Evolutionary conservation across 2,888 invertebrate genomes (phyloP), one percentile per base, ranked within the genome.

Genomic region (Luffia ferchaultella): DNA sequence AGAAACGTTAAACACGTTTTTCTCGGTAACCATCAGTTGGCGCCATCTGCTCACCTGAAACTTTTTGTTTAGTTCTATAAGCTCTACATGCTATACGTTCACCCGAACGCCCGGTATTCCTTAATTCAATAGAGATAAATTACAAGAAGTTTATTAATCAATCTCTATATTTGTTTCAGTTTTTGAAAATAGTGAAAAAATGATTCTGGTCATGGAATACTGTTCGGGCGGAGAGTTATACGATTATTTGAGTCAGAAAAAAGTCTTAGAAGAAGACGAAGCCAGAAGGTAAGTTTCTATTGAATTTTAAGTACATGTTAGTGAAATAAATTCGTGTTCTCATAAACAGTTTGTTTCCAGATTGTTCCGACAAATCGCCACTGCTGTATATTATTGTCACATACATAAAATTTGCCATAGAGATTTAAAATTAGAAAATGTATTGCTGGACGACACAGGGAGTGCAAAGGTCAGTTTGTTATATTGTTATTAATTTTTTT

Each of bases 161-260:
- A 48, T 54, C 55, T 50, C 54, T 50, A 54, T 59, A 58, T 62
- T 54, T 57, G 57, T 86, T 88, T 57, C 85, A 96, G 98, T 99
- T 62, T 99, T 99, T 86, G 99, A 99, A 87, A 99, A 98, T 85
- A 92, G 95, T 67, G 98, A 99, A 82, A 97, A 98, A 86, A 98
- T 99, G 90, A 97, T 99, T 61, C 88, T 99, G 58, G 98, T 99
- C 30, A 98, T 99, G 98, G 98, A 99, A 82, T 98, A 97, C 77
- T 98, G 98, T 58, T 94, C 95, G 54, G 98, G 98, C 53, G 98
- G 99, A 53, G 99, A 99, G 83, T 86, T 99, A 20, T 99, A 98
- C 73, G 98, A 98, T 80, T 98, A 96, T 80, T 88, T 98, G 60
- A 95, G 95, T 68, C 93, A 95, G 70, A 87, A 93, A 60, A 96